A percentile compares a stretch with the other conserved stretches of the same genome.
These are phyloP conservation scores for Pseudonaja textilis DNA, from an alignment of 2,113 vertebrate genomes.

Conservation along the genomic window DNA sequence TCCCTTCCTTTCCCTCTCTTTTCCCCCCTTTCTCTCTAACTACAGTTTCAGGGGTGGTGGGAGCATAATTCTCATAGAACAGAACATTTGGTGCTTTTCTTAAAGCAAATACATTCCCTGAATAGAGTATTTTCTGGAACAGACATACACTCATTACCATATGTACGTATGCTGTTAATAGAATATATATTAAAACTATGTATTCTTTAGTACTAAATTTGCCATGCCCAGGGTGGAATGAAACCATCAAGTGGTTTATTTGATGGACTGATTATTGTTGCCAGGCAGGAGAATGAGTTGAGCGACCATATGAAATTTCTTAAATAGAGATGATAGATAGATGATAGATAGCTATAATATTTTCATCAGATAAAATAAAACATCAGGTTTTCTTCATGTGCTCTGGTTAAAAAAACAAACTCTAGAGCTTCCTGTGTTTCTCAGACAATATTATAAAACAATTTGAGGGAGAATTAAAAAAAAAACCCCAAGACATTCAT, in stretches of 20 bases:
- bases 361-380: background rate
- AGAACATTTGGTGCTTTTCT: background rate
- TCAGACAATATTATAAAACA: background rate
- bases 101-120: background rate
- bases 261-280: background rate
- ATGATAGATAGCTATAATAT: background rate
- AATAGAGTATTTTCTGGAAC: background rate
- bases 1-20: no score
- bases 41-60: background rate
- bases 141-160: background rate
- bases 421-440: background rate
- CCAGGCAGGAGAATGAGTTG: no score
- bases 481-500: background rate
- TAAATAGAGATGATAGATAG: no score
- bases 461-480: background rate
- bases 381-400: no score
- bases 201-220: background rate
- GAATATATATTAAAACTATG: background rate
- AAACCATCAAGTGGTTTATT: background rate
- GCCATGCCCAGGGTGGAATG: no score
- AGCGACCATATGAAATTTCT: no score
- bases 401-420: background rate
- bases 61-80: background rate
- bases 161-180: background rate
- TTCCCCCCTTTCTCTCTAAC: background rate